These are phyloP conservation scores for Erinaceus europaeus DNA, from an alignment of 2,113 vertebrate genomes.

Conservation along the genomic window DNA sequence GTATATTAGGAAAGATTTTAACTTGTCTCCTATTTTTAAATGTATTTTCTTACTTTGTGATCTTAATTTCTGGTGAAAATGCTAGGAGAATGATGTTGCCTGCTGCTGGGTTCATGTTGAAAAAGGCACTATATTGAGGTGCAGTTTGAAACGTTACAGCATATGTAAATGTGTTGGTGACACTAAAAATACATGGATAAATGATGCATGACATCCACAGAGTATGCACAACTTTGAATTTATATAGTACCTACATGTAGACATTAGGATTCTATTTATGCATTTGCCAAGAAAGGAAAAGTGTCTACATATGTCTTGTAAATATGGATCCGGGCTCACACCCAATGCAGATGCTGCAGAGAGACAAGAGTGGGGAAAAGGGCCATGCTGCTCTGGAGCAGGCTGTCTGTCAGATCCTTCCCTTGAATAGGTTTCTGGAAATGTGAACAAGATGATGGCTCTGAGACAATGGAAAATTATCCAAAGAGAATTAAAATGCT, in stretches of 20 bases:
- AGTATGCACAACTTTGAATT: conserved; percentile 83
- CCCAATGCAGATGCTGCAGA: conserved; percentile 70
- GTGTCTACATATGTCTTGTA: conserved; percentile 74
- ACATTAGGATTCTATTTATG: conserved; percentile 77
- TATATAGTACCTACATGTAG: conserved; percentile 79
- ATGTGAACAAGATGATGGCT: conserved; percentile 55
- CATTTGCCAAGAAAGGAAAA: conserved; percentile 78
- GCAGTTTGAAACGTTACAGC: conserved; percentile 84
- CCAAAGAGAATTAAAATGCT: conserved; percentile 3
- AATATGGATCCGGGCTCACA: conserved; percentile 71
- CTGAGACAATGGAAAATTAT: conserved; percentile 43
- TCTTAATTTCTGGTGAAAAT: conserved; percentile 58
- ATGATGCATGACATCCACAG: conserved; percentile 83
- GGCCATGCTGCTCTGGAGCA: conserved; percentile 49
- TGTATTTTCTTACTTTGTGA: conserved; percentile 62
- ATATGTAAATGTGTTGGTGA: conserved; percentile 85
- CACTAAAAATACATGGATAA: conserved; percentile 82
- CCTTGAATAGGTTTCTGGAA: conserved; percentile 66
- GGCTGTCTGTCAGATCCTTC: conserved; percentile 69
- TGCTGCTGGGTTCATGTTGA: conserved; percentile 43
- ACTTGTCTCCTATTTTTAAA: conserved; percentile 55
- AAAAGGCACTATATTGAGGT: conserved; percentile 80
- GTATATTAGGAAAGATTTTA: conserved; percentile 56
- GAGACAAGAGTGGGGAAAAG: conserved; percentile 51
- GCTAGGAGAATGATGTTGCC: conserved; percentile 56